Percentiles rank a stretch among this genome's conserved stretches.
Evolutionary conservation across 2,113 vertebrate genomes (phyloP).

Genomic region (Ictalurus punctatus): DNA sequence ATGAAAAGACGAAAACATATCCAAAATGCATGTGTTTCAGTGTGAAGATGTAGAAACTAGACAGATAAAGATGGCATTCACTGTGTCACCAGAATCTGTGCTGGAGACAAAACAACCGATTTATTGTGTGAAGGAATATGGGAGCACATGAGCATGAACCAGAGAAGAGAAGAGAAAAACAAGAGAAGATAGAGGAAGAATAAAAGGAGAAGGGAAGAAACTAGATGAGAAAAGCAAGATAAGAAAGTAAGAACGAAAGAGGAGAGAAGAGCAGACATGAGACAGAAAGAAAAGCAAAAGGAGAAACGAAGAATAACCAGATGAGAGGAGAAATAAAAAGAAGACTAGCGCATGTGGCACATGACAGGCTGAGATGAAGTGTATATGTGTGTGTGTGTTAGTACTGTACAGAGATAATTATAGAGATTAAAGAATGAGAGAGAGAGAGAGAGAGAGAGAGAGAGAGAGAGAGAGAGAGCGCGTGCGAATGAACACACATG

Average conservation of each 20-base stretch:
- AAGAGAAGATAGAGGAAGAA: not conserved
- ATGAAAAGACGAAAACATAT: not conserved
- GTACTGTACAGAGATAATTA: constrained; percentile 68
- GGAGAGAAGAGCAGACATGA: not conserved
- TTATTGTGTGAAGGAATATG: not conserved
- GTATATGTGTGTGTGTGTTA: constrained; percentile 14
- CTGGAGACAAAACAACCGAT: not conserved
- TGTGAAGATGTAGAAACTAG: not conserved
- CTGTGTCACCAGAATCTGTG: not conserved
- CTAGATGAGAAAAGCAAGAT: too few relatives aligned
- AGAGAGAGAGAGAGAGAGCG: constrained; percentile 50
- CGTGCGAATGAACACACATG: constrained; percentile 51
- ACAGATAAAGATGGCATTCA: not conserved
- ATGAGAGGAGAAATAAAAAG: not conserved
- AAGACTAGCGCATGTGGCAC: not conserved
- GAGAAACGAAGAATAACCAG: not conserved
- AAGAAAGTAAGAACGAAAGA: not conserved
- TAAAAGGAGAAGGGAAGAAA: not conserved
- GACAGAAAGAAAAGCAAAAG: not conserved
- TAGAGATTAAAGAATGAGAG: constrained; percentile 21
- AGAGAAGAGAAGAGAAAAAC: not conserved
- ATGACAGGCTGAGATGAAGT: not conserved
- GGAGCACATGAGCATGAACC: not conserved
- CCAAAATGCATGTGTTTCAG: not conserved
- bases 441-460: constrained; percentile 49